Evolutionary conservation across 2,113 vertebrate genomes (phyloP).

Genomic region (Propithecus coquereli): DNA sequence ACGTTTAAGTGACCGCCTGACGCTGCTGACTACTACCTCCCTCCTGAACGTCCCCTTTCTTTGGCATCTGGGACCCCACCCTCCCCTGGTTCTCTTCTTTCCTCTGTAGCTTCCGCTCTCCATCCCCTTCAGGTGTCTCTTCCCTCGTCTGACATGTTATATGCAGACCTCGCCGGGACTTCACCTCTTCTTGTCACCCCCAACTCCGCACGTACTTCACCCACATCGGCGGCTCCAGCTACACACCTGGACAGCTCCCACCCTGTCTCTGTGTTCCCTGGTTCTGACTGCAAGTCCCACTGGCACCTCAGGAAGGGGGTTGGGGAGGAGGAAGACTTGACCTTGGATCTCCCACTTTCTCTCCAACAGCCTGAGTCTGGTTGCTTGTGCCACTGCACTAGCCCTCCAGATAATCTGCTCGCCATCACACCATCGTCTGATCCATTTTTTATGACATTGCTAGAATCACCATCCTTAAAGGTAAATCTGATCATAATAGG

Average conservation of each 20-base stretch:
- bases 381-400: fast-evolving
- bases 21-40: not conserved
- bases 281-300: not conserved
- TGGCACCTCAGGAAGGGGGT: not conserved
- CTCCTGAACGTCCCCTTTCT: not conserved
- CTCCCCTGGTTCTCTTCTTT: not conserved
- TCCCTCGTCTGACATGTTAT: not conserved
- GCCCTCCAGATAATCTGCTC: not conserved
- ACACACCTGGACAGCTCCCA: not conserved
- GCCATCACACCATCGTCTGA: not conserved
- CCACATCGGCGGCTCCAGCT: not conserved
- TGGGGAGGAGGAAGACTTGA: not conserved
- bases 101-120: not conserved
- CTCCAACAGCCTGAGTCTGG: not conserved
- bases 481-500: not conserved
- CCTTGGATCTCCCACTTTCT: not conserved
- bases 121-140: not conserved
- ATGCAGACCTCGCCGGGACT: not conserved
- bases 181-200: not conserved
- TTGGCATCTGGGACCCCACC: not conserved
- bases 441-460: not conserved
- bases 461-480: not conserved
- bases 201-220: not conserved
- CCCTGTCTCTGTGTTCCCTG: not conserved
- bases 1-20: not conserved